phyloP scores from a whole-genome alignment of 2,113 vertebrate species.

The Oreotragus oreotragus region DNA sequence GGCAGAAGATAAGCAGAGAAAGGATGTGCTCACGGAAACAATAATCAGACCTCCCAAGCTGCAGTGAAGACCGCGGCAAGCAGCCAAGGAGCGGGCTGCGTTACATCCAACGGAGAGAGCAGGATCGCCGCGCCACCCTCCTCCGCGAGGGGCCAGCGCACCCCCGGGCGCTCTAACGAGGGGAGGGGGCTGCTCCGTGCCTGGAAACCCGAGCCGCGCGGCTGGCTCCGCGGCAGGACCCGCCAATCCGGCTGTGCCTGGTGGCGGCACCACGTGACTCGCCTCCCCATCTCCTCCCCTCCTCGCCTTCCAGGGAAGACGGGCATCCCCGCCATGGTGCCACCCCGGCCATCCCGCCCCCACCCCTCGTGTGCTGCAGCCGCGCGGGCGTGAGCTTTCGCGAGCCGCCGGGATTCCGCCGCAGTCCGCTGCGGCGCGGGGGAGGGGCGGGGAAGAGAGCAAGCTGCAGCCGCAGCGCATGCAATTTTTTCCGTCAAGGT shows the following conservation, averaged over 20 bases:
- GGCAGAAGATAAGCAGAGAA: not conserved
- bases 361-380: not conserved
- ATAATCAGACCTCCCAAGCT: not conserved
- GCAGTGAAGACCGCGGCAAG: not conserved
- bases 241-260: slow-evolving; percentile 14
- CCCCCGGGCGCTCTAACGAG: accelerated
- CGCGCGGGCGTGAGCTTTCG: not conserved
- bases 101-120: accelerated
- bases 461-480: not conserved
- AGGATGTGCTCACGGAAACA: not conserved
- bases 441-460: not conserved
- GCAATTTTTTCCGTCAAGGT: slow-evolving; percentile 27
- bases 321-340: slow-evolving; percentile 27
- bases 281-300: not conserved
- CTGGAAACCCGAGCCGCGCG: not conserved
- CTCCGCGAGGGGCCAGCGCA: accelerated
- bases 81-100: accelerated
- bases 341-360: not conserved
- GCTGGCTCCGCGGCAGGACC: not conserved
- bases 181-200: not conserved
- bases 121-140: accelerated
- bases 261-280: slow-evolving; percentile 45
- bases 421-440: slow-evolving; percentile 33
- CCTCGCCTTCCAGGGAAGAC: slow-evolving; percentile 55
- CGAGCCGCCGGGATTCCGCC: slow-evolving; percentile 45